Base-by-base conservation (phyloP, 2,888 invertebrate species). In the Gisinianus flammeolus region DNA sequence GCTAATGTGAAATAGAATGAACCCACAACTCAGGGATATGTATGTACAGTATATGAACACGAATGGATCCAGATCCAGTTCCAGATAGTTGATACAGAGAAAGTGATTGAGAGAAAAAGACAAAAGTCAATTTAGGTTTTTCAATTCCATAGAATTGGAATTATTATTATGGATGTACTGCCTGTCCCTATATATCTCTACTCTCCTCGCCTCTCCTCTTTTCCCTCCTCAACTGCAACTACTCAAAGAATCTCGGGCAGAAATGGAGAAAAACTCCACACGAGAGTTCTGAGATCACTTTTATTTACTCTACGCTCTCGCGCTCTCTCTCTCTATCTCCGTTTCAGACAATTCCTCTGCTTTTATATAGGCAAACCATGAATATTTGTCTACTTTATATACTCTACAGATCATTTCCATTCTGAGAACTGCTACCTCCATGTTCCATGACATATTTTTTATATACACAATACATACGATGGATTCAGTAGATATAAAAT, bases 91-190 rank as follows among this genome's bases (percentile, higher is more conserved):
- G n/a, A n/a, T n/a, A n/a, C n/a, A 26, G 62, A 28, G 62, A 28
- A 62, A 26, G 44, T 44, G 19, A 44, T 16, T 16, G 44, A 44
- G 44, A 19, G 19, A 19, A 19, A 66, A 30, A 66, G 30, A 66
- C 66, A 66, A 66, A 28, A 66, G 66, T 66, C 66, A 66, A 66
- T 66, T 66, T 66, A 30, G 44, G 16, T n/a, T 22, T 28, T 28
- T 28, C 24, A 66, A 28, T 64, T 28, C 30, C 24, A 28, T 66
- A 19, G 44, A 44, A 44, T 44, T 44, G 44, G 44, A 44, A 44
- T 44, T 44, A 44, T 44, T 44, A 19, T 44, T 44, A 44, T 44
- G 44, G 19, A 44, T 44, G 16, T 44, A 44, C 16, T 19, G 6
- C 22, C 2, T 2, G 4, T 35, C 24, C n/a, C n/a, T 68, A 35